Base-by-base conservation (phyloP, 2,888 invertebrate species). In the Drosophila ustulata region DNA sequence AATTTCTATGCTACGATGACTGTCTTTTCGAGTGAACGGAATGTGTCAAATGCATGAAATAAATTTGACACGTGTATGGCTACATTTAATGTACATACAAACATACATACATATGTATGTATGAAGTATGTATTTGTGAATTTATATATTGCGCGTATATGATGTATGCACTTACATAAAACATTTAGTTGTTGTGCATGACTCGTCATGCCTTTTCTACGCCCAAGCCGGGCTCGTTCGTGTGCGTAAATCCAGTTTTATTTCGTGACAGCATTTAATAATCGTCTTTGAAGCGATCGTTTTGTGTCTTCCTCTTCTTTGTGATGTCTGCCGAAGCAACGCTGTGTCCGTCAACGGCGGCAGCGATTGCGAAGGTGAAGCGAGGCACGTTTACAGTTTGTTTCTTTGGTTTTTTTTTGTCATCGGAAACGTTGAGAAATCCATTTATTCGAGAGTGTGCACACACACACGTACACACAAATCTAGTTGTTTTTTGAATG, bases 191-290 rank as follows among this genome's bases (percentile, higher is more conserved):
- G 23, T 4, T 34, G 8, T 56, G 37, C 23, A 56, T 23, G 18
- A 3, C 2, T 46, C n/a, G 11, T 30, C 30, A 25, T 7, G 34
- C 26, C 4, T 56, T 41, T 26, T 41, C 28, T 39, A 26, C 18
- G 45, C 25, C 26, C 26, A n/a, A 47, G 49, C 18, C 49, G 45
- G 7, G 37, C 18, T 45, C 47, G 37, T 49, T 18, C 23, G 66
- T 45, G 4, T 57, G 34, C 34, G 45, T 45, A 61, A 72, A 79
- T 75, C 80, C 80, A 79, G 77, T 78, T 77, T 78, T 71, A 52
- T 77, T 71, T 77, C 37, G 73, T 68, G 59, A 64, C 63, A 64
- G 23, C 51, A 41, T 56, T 67, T 47, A 51, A 58, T 50, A 75
- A 68, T 51, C 58, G 66, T 58, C 63, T 68, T 59, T 50, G 46